Evolutionary conservation across 2,888 invertebrate genomes (phyloP), one percentile per base, ranked within the genome.

Genomic region (Hoplodrina ambigua): DNA sequence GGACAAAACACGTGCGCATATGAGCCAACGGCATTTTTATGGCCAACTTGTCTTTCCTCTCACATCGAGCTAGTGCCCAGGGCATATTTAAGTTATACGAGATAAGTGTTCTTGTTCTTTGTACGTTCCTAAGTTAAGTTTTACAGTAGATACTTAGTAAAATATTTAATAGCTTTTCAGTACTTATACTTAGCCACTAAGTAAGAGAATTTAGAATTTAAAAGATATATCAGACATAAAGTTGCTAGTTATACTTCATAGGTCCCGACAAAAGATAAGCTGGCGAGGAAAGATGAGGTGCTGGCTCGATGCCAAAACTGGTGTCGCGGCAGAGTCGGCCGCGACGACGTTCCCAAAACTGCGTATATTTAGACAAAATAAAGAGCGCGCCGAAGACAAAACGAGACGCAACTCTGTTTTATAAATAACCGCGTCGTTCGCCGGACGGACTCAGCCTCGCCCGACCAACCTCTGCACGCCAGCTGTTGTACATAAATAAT

Each of bases 321-420:
- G 87, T 94, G 95, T 94, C 94, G 94, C 93, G 92, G 93, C 91
- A 88, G 90, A 92, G 91, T 89, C 91, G 92, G 91, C 91, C 89
- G 89, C 93, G 92, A 87, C 94, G 94, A 93, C 92, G 96, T 94
- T 95, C 95, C 96, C 95, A 95, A 96, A 96, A 95, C 95, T 95
- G 94, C 94, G 95, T 96, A 96, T 96, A 95, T 95, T 96, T 96
- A 95, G 95, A 96, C 94, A 95, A 96, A 96, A 96, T 96, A 95
- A 96, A 96, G 95, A 96, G 95, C 94, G 94, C 91, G 90, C 94
- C 92, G 94, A 95, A 95, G 95, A 96, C 96, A 95, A 95, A 95
- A 95, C 95, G 95, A 95, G 96, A 96, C 94, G 94, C 95, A 93
- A 95, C 92, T 95, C 94, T 94, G 95, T 94, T 95, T 95, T 95